phyloP scores from a whole-genome alignment of 2,888 invertebrate species.

The Iselma pallidipennis region DNA sequence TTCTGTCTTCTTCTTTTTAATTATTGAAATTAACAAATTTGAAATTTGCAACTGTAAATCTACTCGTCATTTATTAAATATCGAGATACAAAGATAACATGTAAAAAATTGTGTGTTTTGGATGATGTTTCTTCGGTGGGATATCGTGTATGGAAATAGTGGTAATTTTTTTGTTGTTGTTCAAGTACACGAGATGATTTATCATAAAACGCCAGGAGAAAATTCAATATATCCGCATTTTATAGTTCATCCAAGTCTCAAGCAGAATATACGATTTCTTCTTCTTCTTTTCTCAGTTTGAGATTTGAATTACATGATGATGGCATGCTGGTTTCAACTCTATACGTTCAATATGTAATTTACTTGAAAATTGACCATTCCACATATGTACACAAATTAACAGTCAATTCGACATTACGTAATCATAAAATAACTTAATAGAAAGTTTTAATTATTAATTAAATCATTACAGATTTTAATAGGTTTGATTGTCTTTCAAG shows the following conservation, averaged over 20 bases:
- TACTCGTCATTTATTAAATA: constrained; percentile 50
- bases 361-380: background rate
- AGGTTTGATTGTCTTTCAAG: too few species aligned
- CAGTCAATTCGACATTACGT: background rate
- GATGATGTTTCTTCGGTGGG: background rate
- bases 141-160: background rate
- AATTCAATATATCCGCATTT: constrained; percentile 50
- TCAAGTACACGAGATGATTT: constrained; percentile 42
- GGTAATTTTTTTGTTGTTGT: background rate
- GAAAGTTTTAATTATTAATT: background rate
- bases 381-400: background rate
- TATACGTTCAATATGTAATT: background rate
- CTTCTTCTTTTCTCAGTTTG: constrained; percentile 9
- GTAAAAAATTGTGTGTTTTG: too few species aligned
- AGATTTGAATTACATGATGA: background rate
- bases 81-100: too few species aligned
- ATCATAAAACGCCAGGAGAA: constrained; percentile 48
- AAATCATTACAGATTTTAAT: background rate
- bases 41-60: too few species aligned
- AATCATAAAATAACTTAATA: background rate
- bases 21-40: too few species aligned
- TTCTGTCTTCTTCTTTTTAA: too few species aligned
- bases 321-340: background rate
- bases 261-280: background rate
- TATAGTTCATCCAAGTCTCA: constrained; percentile 30